These are phyloP conservation scores for Aphelenchoides avenae DNA, from an alignment of 1,140 invertebrate species.

Conservation along the genomic window DNA sequence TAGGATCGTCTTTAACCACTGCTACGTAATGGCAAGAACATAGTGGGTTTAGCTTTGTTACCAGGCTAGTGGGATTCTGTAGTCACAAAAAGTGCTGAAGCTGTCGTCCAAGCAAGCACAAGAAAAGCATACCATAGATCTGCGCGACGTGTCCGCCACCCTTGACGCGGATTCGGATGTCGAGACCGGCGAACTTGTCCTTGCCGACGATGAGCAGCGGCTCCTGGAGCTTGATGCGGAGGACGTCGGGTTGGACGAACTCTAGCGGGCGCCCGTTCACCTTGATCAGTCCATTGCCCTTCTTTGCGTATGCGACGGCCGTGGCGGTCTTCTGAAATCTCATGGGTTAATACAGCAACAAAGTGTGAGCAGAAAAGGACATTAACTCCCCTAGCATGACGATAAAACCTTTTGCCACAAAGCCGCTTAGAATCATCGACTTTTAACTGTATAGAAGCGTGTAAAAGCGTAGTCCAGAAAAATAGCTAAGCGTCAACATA, in stretches of 20 bases:
- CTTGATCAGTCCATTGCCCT: constrained; percentile 81
- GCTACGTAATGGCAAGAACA: not conserved
- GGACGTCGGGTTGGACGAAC: constrained; percentile 83
- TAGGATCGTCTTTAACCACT: not conserved
- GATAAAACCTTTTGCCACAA: too few species aligned
- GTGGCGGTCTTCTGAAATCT: constrained; percentile 95
- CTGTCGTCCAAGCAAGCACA: constrained; percentile 16
- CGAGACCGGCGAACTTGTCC: constrained; percentile 87
- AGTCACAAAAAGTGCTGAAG: constrained; percentile 19
- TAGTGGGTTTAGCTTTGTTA: not conserved
- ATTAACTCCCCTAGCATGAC: too few species aligned
- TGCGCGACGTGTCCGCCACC: constrained; percentile 98
- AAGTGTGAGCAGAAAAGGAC: too few species aligned
- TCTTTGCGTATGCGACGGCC: constrained; percentile 95
- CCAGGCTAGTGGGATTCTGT: constrained; percentile 25
- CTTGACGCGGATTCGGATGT: constrained; percentile 92
- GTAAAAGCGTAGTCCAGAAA: too few species aligned
- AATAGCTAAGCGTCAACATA: too few species aligned
- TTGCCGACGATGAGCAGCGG: constrained; percentile 91
- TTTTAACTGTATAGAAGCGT: too few species aligned
- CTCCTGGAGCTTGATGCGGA: constrained; percentile 94
- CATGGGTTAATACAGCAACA: too few species aligned
- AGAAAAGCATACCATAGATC: constrained; percentile 74
- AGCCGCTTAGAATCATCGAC: too few species aligned
- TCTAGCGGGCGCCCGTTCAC: constrained; percentile 95